phyloP scores from a whole-genome alignment of 1,140 invertebrate species.

The Temnothorax nylanderi region DNA sequence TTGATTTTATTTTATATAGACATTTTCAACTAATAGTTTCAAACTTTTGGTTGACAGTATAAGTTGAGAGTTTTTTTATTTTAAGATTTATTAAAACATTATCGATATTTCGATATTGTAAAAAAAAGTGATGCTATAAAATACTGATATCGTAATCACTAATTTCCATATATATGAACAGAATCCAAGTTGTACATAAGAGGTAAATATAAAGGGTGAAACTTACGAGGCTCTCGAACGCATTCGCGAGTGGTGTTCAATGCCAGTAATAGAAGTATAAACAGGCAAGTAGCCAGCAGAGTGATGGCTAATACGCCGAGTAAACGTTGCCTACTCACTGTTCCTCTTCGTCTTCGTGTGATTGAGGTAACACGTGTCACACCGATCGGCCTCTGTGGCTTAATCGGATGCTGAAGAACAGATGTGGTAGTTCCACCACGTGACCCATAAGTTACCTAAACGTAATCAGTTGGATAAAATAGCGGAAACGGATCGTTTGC shows the following conservation, averaged over 20 bases:
- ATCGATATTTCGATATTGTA: too few relatives aligned
- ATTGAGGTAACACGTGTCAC: conserved; percentile 78
- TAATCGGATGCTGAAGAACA: conserved; percentile 70
- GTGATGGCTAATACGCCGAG: conserved; percentile 78
- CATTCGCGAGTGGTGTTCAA: conserved; percentile 77
- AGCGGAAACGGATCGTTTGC: not conserved
- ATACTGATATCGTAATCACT: too few relatives aligned
- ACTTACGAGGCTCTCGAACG: conserved; percentile 78
- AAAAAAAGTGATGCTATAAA: too few relatives aligned
- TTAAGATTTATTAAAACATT: too few relatives aligned
- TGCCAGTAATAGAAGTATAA: conserved; percentile 79
- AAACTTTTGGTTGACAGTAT: not conserved
- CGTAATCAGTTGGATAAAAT: not conserved
- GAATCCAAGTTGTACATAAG: not conserved
- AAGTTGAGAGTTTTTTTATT: too few relatives aligned
- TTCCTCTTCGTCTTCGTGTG: conserved; percentile 75
- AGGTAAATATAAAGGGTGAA: not conserved
- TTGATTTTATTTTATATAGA: not conserved
- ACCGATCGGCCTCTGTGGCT: conserved; percentile 70
- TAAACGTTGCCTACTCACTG: conserved; percentile 78
- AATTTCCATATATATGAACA: too few relatives aligned
- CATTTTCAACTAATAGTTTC: not conserved
- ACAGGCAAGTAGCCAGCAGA: conserved; percentile 77
- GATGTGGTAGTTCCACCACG: conserved; percentile 76
- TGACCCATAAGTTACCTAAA: conserved; percentile 78